Conservation (phyloP, 2,888 invertebrate species). For the Drosophila merina region DNA sequence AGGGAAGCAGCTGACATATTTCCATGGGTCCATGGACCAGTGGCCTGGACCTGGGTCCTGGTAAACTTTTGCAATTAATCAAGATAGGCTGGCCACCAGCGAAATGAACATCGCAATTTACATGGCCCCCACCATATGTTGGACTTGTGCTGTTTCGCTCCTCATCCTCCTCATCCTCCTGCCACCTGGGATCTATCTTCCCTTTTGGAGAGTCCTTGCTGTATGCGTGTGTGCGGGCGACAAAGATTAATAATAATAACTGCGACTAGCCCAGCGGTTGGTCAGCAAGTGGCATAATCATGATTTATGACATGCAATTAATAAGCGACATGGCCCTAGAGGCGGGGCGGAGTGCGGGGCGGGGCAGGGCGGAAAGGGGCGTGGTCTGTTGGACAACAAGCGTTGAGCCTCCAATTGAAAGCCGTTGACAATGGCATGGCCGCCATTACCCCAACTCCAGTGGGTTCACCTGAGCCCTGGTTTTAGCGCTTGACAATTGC, state of each 20-base stretch:
- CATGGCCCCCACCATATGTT: slow-evolving; percentile 65
- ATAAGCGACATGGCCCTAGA: slow-evolving; percentile 64
- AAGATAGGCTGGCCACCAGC: slow-evolving; percentile 63
- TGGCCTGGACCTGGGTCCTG: slow-evolving; percentile 42
- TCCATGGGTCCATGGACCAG: slow-evolving; percentile 51
- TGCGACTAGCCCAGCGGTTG: slow-evolving; percentile 75
- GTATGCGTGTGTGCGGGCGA: slow-evolving; percentile 55
- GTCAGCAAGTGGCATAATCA: slow-evolving; percentile 77
- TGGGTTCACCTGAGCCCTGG: slow-evolving; percentile 23
- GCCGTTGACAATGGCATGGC: slow-evolving; percentile 60
- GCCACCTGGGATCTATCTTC: not conserved
- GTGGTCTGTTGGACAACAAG: slow-evolving; percentile 15
- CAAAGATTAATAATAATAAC: slow-evolving; percentile 79
- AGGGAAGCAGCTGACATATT: slow-evolving; percentile 71
- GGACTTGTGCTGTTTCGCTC: slow-evolving; percentile 15
- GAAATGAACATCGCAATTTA: slow-evolving; percentile 62
- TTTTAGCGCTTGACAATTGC: slow-evolving; percentile 27
- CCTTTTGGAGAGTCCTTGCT: slow-evolving; percentile 1
- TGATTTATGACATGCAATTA: slow-evolving; percentile 80
- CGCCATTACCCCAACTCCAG: not conserved
- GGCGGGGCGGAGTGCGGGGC: not conserved
- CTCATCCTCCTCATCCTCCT: not conserved
- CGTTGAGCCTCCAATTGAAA: slow-evolving; percentile 43
- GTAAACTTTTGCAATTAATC: slow-evolving; percentile 78
- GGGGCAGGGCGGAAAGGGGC: slow-evolving; percentile 5